Conservation (phyloP, 2,113 vertebrate genomes). For the Elephas maximus region DNA sequence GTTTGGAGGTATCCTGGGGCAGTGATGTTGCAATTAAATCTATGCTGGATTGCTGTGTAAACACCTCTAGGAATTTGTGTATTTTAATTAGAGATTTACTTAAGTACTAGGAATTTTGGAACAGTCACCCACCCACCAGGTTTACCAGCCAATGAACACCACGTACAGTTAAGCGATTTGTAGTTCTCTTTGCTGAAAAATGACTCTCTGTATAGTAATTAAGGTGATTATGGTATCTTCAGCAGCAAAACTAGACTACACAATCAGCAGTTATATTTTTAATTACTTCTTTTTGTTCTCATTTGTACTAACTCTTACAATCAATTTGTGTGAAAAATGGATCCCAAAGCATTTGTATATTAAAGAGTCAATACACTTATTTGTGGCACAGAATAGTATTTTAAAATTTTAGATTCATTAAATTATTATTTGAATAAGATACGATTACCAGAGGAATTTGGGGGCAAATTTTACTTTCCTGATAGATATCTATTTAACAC, state of each 20-base stretch:
- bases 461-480: neutral
- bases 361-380: neutral
- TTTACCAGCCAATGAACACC: conserved; percentile 32
- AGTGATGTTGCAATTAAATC: conserved; percentile 57
- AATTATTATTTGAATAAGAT: conserved; percentile 41
- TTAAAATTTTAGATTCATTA: conserved; percentile 10
- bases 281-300: conserved; percentile 39
- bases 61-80: conserved; percentile 45
- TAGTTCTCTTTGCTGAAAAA: conserved; percentile 66
- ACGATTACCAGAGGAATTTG: neutral
- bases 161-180: conserved; percentile 57
- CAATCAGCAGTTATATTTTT: conserved; percentile 60
- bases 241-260: conserved; percentile 44
- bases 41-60: conserved; percentile 42
- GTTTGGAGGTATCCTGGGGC: neutral
- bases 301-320: neutral
- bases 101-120: conserved; percentile 50
- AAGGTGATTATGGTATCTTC: conserved; percentile 50
- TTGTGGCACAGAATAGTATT: neutral
- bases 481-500: neutral
- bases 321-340: conserved; percentile 20
- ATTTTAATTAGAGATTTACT: conserved; percentile 74
- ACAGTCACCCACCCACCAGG: neutral
- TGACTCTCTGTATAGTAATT: conserved; percentile 63
- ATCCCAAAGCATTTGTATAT: neutral